Percentiles rank a stretch among this genome's conserved stretches.
Evolutionary conservation across 2,888 invertebrate species (phyloP).

Genomic region (Auanema sp.): DNA sequence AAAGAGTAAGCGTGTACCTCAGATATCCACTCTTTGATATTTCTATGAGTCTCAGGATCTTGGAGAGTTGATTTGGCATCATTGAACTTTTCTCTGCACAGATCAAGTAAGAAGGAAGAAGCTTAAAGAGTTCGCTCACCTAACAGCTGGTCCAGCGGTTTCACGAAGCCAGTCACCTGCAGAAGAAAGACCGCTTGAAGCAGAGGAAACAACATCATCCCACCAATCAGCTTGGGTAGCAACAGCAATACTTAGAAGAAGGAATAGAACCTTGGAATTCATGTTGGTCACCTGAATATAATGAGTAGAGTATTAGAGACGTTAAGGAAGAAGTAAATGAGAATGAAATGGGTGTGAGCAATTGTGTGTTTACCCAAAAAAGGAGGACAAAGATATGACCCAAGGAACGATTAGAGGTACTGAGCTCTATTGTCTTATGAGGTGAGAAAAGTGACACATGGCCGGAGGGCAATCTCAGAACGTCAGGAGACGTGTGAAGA

Average conservation of each 20-base stretch:
- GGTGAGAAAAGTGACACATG: too few relatives aligned
- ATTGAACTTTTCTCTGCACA: conserved; percentile 39
- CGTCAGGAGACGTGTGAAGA: too few relatives aligned
- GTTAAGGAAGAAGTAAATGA: too few relatives aligned
- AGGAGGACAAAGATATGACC: too few relatives aligned
- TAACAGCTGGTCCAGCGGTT: conserved; percentile 40
- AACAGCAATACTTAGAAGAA: conserved; percentile 14
- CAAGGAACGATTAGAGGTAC: too few relatives aligned
- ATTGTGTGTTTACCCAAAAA: too few relatives aligned
- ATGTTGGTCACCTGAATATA: too few relatives aligned
- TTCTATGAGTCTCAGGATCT: conserved; percentile 48
- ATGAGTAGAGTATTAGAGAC: too few relatives aligned
- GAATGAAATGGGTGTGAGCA: too few relatives aligned
- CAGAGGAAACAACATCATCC: conserved; percentile 41
- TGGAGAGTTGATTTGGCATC: conserved; percentile 45
- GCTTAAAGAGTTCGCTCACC: conserved; percentile 18
- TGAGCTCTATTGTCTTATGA: too few relatives aligned
- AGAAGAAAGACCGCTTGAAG: conserved; percentile 24
- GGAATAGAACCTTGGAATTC: not conserved
- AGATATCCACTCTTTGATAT: conserved; percentile 40
- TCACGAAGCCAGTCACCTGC: conserved; percentile 49
- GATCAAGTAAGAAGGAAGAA: not conserved
- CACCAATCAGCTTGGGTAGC: conserved; percentile 46
- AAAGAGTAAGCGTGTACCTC: conserved; percentile 24
- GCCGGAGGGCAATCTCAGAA: too few relatives aligned